These are phyloP conservation scores for Scaptomyza caliginosa DNA, from an alignment of 2,888 invertebrate species.

Conservation along the genomic window DNA sequence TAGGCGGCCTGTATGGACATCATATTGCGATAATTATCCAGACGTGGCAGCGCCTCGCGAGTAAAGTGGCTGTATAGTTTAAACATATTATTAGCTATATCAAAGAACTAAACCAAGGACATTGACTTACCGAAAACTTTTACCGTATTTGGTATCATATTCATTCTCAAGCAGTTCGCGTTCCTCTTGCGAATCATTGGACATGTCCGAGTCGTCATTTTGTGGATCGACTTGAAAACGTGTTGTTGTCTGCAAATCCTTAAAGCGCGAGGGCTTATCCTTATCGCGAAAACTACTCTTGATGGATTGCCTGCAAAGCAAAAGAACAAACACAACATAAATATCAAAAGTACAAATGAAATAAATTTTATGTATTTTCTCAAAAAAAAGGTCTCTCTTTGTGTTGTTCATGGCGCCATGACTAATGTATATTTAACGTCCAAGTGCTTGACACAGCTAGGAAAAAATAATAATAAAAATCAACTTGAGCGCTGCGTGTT, in stretches of 20 bases:
- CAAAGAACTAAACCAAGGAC: background rate
- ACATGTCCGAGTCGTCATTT: conserved; percentile 83
- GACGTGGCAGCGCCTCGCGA: conserved; percentile 92
- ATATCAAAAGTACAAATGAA: background rate
- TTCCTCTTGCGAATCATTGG: conserved; percentile 84
- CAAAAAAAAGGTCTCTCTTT: conserved; percentile 5
- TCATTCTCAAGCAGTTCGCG: conserved; percentile 85
- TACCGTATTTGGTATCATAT: conserved; percentile 89
- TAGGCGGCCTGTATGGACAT: conserved; percentile 94
- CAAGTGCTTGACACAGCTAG: background rate
- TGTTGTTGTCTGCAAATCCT: conserved; percentile 86
- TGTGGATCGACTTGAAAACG: conserved; percentile 86
- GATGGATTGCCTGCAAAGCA: conserved; percentile 82
- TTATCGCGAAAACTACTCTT: conserved; percentile 88
- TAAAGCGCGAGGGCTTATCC: conserved; percentile 87
- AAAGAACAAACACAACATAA: too few species aligned
- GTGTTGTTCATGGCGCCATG: conserved; percentile 5
- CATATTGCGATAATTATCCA: conserved; percentile 95
- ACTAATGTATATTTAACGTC: conserved; percentile 11
- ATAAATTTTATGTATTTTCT: background rate
- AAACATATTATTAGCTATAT: background rate
- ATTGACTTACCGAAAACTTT: conserved; percentile 89
- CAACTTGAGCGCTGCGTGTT: background rate
- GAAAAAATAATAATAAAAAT: conserved; percentile 8
- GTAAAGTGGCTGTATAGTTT: conserved; percentile 89